A percentile compares a stretch with the other conserved stretches of the same genome.
These are phyloP conservation scores for Trachelus stipa DNA, from an alignment of 2,888 invertebrate genomes.

Conservation along the genomic window DNA sequence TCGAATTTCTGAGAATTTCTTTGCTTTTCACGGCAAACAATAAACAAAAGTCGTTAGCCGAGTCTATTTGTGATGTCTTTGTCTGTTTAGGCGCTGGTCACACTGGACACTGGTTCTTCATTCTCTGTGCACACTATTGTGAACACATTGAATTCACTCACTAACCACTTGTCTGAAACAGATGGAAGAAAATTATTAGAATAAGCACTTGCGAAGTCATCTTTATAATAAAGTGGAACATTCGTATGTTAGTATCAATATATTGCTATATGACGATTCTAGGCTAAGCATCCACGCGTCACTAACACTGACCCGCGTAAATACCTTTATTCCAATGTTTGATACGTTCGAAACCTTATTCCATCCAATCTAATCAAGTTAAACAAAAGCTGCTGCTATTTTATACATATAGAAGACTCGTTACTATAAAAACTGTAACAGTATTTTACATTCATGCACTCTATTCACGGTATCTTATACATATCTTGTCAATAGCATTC, in stretches of 20 bases:
- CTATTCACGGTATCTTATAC: background rate
- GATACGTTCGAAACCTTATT: background rate
- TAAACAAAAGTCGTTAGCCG: slow-evolving; percentile 44
- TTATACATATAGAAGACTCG: background rate
- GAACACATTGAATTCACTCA: slow-evolving; percentile 59
- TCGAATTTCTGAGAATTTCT: slow-evolving; percentile 27
- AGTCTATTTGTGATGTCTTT: slow-evolving; percentile 29
- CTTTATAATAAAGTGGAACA: background rate
- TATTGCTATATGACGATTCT: background rate
- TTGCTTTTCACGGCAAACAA: slow-evolving; percentile 47
- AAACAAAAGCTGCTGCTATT: background rate
- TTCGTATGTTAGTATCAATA: background rate
- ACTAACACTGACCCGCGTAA: background rate
- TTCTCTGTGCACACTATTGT: slow-evolving; percentile 47
- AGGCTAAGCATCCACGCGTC: background rate
- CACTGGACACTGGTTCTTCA: slow-evolving; percentile 48
- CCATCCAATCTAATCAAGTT: background rate
- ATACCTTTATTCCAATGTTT: background rate
- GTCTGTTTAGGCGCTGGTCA: slow-evolving; percentile 40
- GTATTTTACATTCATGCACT: too few relatives aligned
- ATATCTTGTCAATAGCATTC: background rate
- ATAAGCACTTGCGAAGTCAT: background rate
- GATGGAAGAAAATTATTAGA: slow-evolving; percentile 1
- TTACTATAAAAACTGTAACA: background rate
- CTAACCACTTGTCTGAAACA: slow-evolving; percentile 59